Base-by-base conservation (phyloP, 2,797 vertebrate genomes). In the Lacerta agilis region DNA sequence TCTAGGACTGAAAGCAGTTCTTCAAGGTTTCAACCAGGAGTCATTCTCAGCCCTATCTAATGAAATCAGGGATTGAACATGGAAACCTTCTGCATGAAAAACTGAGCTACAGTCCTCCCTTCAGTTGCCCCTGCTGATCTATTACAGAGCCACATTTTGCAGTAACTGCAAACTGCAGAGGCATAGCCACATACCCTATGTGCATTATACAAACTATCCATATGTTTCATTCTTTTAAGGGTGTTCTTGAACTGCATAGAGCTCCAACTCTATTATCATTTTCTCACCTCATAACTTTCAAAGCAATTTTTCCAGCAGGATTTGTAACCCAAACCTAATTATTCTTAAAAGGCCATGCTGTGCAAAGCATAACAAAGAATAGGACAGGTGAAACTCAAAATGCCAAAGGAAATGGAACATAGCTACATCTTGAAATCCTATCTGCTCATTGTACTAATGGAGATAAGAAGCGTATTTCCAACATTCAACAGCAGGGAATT, bases 391-490 rank as follows among this genome's bases (percentile, higher is more conserved):
- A 80, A 80, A 27, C 8, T 55, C 15, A 72, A 86, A 58, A 29
- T 72, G 33, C 13, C 66, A 80, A 86, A 79, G 33, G 66, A 72
- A 79, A 80, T 36, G 25, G 25, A 86, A 79, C 58, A 2, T 87
- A 92, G 92, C 91, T 90, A 91, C 64, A 90, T 93, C 92, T 89
- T 93, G 92, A 95, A 96, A 96, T 93, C 92, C 92, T 95, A 95
- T 95, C 94, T 95, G 94, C 90, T 90, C 1, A 6, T 88, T 94
- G 93, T 94, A 94, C 92, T 92, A 94, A 94, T 11, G 38, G 80
- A 1, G 90, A 3, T 0, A 93, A 88, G 89, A 93, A 94, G 92
- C 93, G 92, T 88, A 92, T 95, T 95, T 94, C 94, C 93, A 92
- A 90, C 94, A 92, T 94, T 94, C 94, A 92, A 93, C 92, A 94